Evolutionary conservation across 23 tunicate species (phyloP).

Genomic region (Halocynthia aurantium): DNA sequence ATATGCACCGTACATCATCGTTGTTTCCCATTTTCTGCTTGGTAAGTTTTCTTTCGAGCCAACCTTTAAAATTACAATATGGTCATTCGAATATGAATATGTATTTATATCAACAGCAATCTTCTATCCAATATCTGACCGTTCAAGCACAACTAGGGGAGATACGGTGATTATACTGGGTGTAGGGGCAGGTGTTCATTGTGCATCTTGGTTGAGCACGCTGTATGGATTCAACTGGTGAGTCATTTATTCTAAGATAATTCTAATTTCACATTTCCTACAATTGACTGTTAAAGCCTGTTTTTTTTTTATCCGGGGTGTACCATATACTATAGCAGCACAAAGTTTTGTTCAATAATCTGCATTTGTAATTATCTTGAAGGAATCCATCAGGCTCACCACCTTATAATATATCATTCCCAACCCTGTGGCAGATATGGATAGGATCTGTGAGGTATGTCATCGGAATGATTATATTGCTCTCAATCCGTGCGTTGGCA

Average conservation of each 20-base stretch:
- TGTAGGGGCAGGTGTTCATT: conserved; percentile 81
- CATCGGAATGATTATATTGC: conserved; percentile 41
- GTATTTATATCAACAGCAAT: conserved; percentile 37
- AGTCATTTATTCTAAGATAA: conserved; percentile 14
- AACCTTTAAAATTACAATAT: not conserved
- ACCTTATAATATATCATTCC: conserved; percentile 36
- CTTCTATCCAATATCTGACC: conserved; percentile 71
- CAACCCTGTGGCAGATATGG: conserved; percentile 19
- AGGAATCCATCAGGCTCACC: conserved; percentile 54
- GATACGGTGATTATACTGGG: conserved; percentile 96
- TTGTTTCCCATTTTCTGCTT: conserved; percentile 66
- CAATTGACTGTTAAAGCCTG: not conserved
- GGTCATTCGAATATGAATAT: not conserved
- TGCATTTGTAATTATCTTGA: not conserved
- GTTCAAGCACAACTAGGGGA: conserved; percentile 85
- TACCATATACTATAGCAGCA: not conserved
- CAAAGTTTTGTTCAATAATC: not conserved
- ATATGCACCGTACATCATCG: conserved; percentile 78
- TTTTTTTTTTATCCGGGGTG: not conserved
- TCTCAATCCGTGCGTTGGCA: conserved; percentile 26
- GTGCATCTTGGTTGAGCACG: conserved; percentile 68
- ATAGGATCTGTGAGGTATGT: conserved; percentile 43
- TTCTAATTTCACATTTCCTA: not conserved
- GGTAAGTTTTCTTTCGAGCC: conserved; percentile 26
- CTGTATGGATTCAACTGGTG: conserved; percentile 67